Percentiles rank a stretch among this genome's conserved stretches.
Conservation (phyloP, 2,113 vertebrate genomes). For the Zapus hudsonius region DNA sequence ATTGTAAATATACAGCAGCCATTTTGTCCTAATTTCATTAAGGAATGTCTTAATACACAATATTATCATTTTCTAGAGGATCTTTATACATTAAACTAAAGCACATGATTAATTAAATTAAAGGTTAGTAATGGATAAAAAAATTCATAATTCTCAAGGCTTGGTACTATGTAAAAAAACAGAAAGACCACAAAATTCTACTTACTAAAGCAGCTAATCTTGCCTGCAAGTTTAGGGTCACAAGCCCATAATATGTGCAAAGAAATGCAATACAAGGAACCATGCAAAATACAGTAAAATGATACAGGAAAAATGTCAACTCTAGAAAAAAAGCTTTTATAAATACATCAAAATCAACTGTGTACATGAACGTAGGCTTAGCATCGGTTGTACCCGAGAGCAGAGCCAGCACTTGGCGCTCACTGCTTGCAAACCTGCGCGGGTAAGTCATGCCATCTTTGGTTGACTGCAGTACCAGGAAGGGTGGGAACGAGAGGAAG, state of each 20-base stretch:
- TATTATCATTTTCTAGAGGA: conserved; percentile 91
- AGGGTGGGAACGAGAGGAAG: conserved; percentile 85
- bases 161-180: conserved; percentile 91
- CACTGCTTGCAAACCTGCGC: conserved; percentile 93
- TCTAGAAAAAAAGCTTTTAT: conserved; percentile 95
- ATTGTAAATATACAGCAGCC: conserved; percentile 96
- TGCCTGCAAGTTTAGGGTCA: conserved; percentile 95
- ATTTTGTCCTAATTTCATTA: conserved; percentile 95
- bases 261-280: conserved; percentile 99
- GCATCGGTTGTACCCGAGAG: conserved; percentile 95
- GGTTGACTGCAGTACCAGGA: conserved; percentile 99
- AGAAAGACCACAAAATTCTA: conserved; percentile 90
- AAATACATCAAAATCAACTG: conserved; percentile 98
- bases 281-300: conserved; percentile 96
- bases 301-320: conserved; percentile 93
- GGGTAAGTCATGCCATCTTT: conserved; percentile 99
- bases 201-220: conserved; percentile 97
- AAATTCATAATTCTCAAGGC: conserved; percentile 95
- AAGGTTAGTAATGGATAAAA: conserved; percentile 94
- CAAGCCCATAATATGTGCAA: conserved; percentile 99
- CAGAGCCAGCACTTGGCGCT: conserved; percentile 95
- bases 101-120: conserved; percentile 97
- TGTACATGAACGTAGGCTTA: conserved; percentile 93
- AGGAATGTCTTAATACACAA: conserved; percentile 98
- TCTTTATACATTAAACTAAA: conserved; percentile 98